Base-by-base conservation (phyloP, 2,888 invertebrate genomes). In the Seira sanloemensis region DNA sequence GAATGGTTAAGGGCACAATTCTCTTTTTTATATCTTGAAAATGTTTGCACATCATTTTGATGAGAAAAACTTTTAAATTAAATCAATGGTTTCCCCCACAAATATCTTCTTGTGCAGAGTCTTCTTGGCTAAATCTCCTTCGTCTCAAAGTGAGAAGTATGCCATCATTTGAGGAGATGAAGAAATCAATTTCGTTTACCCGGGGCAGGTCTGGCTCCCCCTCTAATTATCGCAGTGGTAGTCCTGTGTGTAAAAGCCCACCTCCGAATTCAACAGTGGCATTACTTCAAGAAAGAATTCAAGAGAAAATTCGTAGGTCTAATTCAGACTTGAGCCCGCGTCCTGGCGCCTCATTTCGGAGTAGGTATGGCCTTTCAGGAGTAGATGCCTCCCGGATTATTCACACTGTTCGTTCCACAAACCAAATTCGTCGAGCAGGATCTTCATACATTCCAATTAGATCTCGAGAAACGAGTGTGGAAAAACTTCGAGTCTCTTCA, bases 401-500 rank as follows among this genome's bases (percentile, higher is more conserved):
- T 46, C 88, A 87, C 79, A 86, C 86, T 7, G 78, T 86, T 1
- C 82, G 86, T 7, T 85, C 88, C 18, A 66, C 86, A 54, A 85
- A 81, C 72, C 83, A 84, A 58, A 77, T 81, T 66, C 80, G 83
- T 4, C 72, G 85, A 2, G 73, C 86, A 21, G 85, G 79, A n/a
- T 86, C 86, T 21, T 86, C 86, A 7, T 85, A 84, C 68, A 88
- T 88, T 24, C 88, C 88, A 62, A 78, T 88, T 67, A 74, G 87
- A 54, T 87, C 88, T 62, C 72, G 87, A 66, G 86, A 87, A 54
- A 74, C 87, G 7, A 88, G 88, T 46, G 85, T 86, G 58, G 87
- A 88, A 37, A 89, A 91, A 86, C 90, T 92, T 27, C 91, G 91
- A 71, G 87, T 88, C 25, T 91, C 91, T 87, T 92, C 94, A 37